Percentiles rank a stretch among this genome's conserved stretches.
Evolutionary conservation across 2,888 invertebrate genomes (phyloP).

Genomic region (Cryptocheilus praepositus): DNA sequence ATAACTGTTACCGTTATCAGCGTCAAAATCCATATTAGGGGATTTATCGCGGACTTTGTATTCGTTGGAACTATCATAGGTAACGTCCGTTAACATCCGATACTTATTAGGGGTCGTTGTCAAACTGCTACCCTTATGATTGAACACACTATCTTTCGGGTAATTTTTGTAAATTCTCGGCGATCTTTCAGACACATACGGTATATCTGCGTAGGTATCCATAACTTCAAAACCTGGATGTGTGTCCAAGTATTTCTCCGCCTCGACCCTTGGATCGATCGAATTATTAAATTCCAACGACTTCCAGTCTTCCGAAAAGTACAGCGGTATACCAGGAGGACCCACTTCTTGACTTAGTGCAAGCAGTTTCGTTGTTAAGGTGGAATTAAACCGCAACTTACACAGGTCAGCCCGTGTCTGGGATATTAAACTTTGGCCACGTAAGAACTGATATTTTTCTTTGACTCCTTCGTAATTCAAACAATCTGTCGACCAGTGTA

Average conservation of each 20-base stretch:
- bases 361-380: conserved; percentile 81
- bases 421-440: conserved; percentile 56
- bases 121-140: conserved; percentile 37
- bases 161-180: conserved; percentile 42
- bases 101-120: conserved; percentile 37
- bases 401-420: conserved; percentile 79
- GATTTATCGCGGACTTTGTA: conserved; percentile 44
- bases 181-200: conserved; percentile 57
- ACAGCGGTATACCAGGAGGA: conserved; percentile 84
- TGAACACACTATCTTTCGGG: conserved; percentile 36
- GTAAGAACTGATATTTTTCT: conserved; percentile 76
- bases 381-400: conserved; percentile 82
- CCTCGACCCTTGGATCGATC: conserved; percentile 75
- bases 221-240: conserved; percentile 70
- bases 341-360: conserved; percentile 81
- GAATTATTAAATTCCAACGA: conserved; percentile 73
- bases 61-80: conserved; percentile 38
- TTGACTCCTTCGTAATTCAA: conserved; percentile 73
- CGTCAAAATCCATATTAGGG: conserved; percentile 15
- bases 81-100: conserved; percentile 22
- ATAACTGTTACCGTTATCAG: conserved; percentile 37
- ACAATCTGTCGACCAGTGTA: conserved; percentile 87
- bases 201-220: conserved; percentile 40
- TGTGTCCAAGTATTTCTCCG: conserved; percentile 72
- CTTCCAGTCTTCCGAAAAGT: conserved; percentile 78